Evolutionary conservation across 2,888 invertebrate genomes (phyloP).

Genomic region (Cabera pusaria): DNA sequence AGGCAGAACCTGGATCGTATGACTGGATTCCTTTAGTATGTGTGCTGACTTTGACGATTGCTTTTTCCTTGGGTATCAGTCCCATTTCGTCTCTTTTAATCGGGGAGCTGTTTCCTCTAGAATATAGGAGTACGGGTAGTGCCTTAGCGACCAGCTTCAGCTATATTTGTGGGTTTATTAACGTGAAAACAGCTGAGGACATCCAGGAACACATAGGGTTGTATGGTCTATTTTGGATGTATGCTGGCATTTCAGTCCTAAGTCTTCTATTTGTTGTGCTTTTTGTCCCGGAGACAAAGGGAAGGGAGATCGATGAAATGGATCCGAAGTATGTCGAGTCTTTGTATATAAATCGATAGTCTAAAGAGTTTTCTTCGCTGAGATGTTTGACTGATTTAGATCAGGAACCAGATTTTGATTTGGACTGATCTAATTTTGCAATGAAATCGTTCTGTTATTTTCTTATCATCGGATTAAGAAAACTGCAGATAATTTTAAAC

Average conservation of each 20-base stretch:
- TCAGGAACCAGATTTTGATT: slow-evolving; percentile 13
- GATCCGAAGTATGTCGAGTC: slow-evolving; percentile 86
- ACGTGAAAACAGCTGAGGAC: slow-evolving; percentile 92
- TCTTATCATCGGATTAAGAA: too few species aligned
- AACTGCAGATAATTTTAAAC: too few species aligned
- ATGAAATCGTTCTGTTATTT: too few species aligned
- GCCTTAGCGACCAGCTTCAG: slow-evolving; percentile 91
- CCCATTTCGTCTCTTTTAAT: slow-evolving; percentile 89
- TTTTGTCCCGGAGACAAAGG: slow-evolving; percentile 95
- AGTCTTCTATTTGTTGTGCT: slow-evolving; percentile 92
- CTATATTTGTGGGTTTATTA: slow-evolving; percentile 93
- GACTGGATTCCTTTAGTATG: slow-evolving; percentile 94
- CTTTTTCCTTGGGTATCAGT: slow-evolving; percentile 91
- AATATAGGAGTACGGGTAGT: slow-evolving; percentile 87
- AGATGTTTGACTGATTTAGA: slow-evolving; percentile 22
- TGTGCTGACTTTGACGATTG: slow-evolving; percentile 91
- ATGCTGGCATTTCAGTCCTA: slow-evolving; percentile 90
- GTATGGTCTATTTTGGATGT: slow-evolving; percentile 94
- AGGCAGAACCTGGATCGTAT: slow-evolving; percentile 79
- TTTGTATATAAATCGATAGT: slow-evolving; percentile 81
- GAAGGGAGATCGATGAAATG: slow-evolving; percentile 94
- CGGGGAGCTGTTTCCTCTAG: slow-evolving; percentile 88
- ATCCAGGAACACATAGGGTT: slow-evolving; percentile 89
- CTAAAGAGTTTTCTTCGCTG: slow-evolving; percentile 17
- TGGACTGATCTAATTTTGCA: too few species aligned